Conservation (phyloP, 2,797 vertebrate species). For the Pseudochaenichthys georgianus region DNA sequence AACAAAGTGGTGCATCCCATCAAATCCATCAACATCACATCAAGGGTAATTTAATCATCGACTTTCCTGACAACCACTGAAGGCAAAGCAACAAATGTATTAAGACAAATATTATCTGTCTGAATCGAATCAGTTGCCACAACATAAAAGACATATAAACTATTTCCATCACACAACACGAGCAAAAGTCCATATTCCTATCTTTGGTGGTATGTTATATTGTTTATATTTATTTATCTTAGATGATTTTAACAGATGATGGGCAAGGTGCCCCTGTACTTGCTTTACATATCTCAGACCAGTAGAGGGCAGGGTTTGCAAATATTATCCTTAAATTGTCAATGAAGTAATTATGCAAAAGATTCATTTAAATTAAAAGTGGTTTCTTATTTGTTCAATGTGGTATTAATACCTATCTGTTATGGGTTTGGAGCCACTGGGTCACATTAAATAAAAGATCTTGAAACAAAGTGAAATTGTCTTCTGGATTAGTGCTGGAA, state of each 20-base stretch:
- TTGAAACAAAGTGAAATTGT: no score
- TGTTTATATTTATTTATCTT: background rate
- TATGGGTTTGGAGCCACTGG: no score
- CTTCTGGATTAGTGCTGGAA: no score
- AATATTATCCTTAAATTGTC: background rate
- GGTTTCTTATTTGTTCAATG: no score
- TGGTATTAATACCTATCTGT: no score
- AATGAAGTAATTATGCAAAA: background rate
- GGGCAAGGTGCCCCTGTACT: background rate
- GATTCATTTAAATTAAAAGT: no score
- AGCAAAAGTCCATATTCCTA: background rate
- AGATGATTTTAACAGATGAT: background rate
- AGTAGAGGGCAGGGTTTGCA: constrained; percentile 4
- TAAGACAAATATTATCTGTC: background rate
- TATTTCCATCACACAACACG: background rate
- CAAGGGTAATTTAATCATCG: background rate
- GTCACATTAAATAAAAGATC: no score
- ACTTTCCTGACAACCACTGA: background rate
- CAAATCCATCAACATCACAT: background rate
- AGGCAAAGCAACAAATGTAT: background rate
- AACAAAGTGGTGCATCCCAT: background rate
- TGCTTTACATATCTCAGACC: constrained; percentile 13
- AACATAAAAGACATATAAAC: background rate
- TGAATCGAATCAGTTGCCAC: background rate
- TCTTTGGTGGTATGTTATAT: background rate